Evolutionary conservation across 2,888 invertebrate genomes (phyloP).

Genomic region (Hydriomena furcata): DNA sequence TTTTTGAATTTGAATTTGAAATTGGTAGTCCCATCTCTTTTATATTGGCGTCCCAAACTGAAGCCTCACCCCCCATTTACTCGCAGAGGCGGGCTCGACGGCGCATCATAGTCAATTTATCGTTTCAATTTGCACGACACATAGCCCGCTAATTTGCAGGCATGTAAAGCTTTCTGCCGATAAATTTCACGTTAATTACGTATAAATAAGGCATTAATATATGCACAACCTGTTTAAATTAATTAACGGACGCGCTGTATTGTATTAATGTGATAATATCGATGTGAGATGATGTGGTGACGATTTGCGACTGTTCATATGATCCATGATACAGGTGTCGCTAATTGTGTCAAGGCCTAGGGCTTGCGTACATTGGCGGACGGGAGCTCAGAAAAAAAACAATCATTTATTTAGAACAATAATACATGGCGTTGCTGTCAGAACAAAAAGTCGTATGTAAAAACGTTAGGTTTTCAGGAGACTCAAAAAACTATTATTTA

Average conservation of each 20-base stretch:
- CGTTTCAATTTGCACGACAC: constrained; percentile 47
- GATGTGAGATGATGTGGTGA: background rate
- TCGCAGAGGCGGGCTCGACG: constrained; percentile 30
- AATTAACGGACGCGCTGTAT: constrained; percentile 15
- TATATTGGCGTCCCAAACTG: too few relatives aligned
- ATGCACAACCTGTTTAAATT: constrained; percentile 15
- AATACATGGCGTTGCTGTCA: too few relatives aligned
- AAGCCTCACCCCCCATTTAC: constrained; percentile 5
- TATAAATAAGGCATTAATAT: constrained; percentile 36
- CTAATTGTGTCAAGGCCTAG: too few relatives aligned
- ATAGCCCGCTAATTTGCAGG: constrained; percentile 32
- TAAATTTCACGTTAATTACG: constrained; percentile 34
- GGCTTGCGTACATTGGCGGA: too few relatives aligned
- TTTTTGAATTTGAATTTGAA: too few relatives aligned
- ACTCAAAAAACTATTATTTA: too few relatives aligned
- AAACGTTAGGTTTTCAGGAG: too few relatives aligned
- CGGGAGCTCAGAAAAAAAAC: too few relatives aligned
- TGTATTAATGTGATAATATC: background rate
- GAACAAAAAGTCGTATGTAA: too few relatives aligned
- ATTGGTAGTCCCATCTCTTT: too few relatives aligned
- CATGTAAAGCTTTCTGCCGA: constrained; percentile 30
- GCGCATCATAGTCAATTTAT: constrained; percentile 44
- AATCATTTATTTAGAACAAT: too few relatives aligned
- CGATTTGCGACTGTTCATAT: background rate
- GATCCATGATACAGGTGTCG: too few relatives aligned